Evolutionary conservation across 2,888 invertebrate genomes (phyloP).

Genomic region (Mongoloraphidia duomilia): DNA sequence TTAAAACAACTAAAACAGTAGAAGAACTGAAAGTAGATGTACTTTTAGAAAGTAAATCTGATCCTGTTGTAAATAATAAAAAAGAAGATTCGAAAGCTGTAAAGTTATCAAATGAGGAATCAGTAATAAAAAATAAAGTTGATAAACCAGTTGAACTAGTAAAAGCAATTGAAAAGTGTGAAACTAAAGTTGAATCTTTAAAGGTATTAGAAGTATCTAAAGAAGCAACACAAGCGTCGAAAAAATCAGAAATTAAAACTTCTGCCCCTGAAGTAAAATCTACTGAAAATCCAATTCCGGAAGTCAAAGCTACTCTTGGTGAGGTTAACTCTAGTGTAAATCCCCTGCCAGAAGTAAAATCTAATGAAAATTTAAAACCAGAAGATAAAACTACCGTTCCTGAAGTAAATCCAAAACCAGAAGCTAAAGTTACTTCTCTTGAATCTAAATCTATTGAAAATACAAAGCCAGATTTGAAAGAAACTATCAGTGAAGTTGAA

Average conservation of each 20-base stretch:
- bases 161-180: constrained; percentile 3
- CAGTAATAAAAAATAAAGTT: constrained; percentile 1
- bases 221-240: not conserved
- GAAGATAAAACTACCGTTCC: constrained; percentile 12
- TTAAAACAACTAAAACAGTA: no score
- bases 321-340: constrained; percentile 8
- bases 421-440: constrained; percentile 5
- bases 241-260: constrained; percentile 4
- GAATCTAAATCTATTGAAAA: constrained; percentile 4
- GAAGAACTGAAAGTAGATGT: no score
- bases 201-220: not conserved
- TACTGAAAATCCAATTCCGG: constrained; percentile 10
- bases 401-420: constrained; percentile 4
- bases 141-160: not conserved
- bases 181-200: constrained; percentile 5
- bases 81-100: no score
- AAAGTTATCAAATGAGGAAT: no score
- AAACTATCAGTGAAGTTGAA: not conserved
- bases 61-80: no score
- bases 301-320: constrained; percentile 9
- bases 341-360: constrained; percentile 10
- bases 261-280: constrained; percentile 1
- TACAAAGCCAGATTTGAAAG: constrained; percentile 3
- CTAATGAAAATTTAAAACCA: constrained; percentile 7
- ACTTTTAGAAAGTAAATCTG: no score